Evolutionary conservation across 2,113 vertebrate species (phyloP).

Genomic region (Procavia capensis): DNA sequence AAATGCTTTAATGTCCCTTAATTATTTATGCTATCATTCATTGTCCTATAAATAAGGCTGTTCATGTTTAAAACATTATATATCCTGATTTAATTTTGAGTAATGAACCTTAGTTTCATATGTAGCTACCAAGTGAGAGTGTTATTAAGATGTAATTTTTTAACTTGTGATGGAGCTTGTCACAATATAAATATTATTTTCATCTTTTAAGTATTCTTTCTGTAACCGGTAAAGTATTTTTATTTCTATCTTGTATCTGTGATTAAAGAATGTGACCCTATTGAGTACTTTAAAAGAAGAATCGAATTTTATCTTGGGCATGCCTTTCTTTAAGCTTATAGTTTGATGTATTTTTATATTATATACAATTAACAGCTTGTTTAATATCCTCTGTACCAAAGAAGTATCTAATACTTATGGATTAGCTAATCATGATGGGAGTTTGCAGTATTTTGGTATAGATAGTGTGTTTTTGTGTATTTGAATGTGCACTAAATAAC

Average conservation of each 20-base stretch:
- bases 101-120: slow-evolving; percentile 43
- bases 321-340: slow-evolving; percentile 78
- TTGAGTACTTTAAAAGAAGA: slow-evolving; percentile 61
- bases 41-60: slow-evolving; percentile 57
- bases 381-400: slow-evolving; percentile 83
- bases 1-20: slow-evolving; percentile 56
- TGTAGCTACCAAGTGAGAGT: slow-evolving; percentile 45
- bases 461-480: slow-evolving; percentile 77
- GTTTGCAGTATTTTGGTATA: slow-evolving; percentile 72
- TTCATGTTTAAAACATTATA: slow-evolving; percentile 44
- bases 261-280: slow-evolving; percentile 74
- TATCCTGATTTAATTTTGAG: background rate
- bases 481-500: slow-evolving; percentile 76
- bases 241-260: slow-evolving; percentile 56
- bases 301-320: slow-evolving; percentile 46
- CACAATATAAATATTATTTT: slow-evolving; percentile 55
- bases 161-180: slow-evolving; percentile 49
- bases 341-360: slow-evolving; percentile 77
- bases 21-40: slow-evolving; percentile 6
- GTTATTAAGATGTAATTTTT: slow-evolving; percentile 39
- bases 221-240: slow-evolving; percentile 62
- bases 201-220: slow-evolving; percentile 33
- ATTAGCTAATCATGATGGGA: slow-evolving; percentile 56
- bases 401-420: slow-evolving; percentile 69
- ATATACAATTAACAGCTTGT: slow-evolving; percentile 74